Evolutionary conservation across 2,888 invertebrate species (phyloP).

Genomic region (Chamaedrilus cognettii): DNA sequence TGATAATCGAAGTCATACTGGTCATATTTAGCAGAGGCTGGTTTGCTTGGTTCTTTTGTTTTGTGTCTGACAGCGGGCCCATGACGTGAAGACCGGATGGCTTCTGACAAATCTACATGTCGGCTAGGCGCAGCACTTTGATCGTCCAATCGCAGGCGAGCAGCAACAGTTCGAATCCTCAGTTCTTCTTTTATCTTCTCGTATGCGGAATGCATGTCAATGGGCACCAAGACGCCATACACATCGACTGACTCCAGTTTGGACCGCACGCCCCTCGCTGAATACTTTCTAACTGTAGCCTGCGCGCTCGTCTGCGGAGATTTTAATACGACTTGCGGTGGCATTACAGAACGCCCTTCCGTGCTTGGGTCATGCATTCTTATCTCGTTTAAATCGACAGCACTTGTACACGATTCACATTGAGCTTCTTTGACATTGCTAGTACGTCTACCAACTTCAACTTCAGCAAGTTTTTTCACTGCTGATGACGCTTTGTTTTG

Average conservation of each 20-base stretch:
- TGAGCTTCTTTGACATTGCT: neutral
- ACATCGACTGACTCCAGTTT: neutral
- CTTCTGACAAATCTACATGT: no score
- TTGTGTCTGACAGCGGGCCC: no score
- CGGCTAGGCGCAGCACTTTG: neutral
- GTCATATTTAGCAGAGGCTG: no score
- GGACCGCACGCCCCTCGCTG: neutral
- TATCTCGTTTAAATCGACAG: neutral
- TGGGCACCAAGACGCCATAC: neutral
- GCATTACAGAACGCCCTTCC: no score
- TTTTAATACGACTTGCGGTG: no score
- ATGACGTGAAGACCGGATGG: no score
- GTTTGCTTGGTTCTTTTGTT: no score
- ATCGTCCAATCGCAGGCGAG: neutral
- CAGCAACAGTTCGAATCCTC: neutral
- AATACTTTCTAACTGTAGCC: neutral
- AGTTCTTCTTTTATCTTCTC: neutral
- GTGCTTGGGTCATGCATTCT: neutral
- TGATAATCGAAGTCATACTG: no score
- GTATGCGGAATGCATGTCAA: neutral
- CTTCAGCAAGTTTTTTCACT: neutral
- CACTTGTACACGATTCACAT: neutral
- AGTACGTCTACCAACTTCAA: neutral
- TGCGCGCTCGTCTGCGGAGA: no score
- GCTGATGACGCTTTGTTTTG: no score